Base-by-base conservation (phyloP, 92 coral and sea anemone species). In the Virgularia gustaviana region DNA sequence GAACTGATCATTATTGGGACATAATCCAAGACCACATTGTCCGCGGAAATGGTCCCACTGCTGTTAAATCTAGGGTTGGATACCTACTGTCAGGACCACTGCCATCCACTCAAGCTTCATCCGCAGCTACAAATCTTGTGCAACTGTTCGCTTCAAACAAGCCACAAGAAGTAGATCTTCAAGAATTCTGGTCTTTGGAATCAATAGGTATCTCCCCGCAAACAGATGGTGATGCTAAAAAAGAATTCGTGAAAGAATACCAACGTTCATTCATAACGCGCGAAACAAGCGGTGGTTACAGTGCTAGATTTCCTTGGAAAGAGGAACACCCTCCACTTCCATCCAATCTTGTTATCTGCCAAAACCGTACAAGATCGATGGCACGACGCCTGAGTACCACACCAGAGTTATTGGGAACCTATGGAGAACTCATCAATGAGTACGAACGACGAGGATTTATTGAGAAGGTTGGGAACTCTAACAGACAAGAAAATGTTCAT, bases 1-100 rank as follows among this genome's bases (percentile, higher is more conserved):
- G 86, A n/a, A 81, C 82, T n/a, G 82, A 76, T 19, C 82, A 78
- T 16, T 83, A 78, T 59, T 83, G 87, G 83, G 77, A 78, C 18
- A 61, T 78, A 32, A 77, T 83, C 31, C 16, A 72, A 11, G 84
- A 83, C 34, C 55, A 66, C 18, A 61, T 83, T 25, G 71, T 78
- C 71, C 70, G 79, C 7, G 63, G 63, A 3, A 56, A 56, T 47
- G 79, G 77, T 24, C 88, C 88, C 39, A 83, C 87, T 12, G 80
- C 87, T 9, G 59, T 78, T 20, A 54, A 72, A 55, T 83, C 83
- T 7, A 78, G 72, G 51, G 36, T 83, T 28, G 76, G 87, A 18
- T 83, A 83, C 54, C 83, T 83, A 19, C 57, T 83, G 10, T 83
- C 84, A 22, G 88, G 88, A 18, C 73, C 73, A 10, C 80, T 70